phyloP scores from a whole-genome alignment of 2,797 vertebrate species.

The Phataginus tricuspis region DNA sequence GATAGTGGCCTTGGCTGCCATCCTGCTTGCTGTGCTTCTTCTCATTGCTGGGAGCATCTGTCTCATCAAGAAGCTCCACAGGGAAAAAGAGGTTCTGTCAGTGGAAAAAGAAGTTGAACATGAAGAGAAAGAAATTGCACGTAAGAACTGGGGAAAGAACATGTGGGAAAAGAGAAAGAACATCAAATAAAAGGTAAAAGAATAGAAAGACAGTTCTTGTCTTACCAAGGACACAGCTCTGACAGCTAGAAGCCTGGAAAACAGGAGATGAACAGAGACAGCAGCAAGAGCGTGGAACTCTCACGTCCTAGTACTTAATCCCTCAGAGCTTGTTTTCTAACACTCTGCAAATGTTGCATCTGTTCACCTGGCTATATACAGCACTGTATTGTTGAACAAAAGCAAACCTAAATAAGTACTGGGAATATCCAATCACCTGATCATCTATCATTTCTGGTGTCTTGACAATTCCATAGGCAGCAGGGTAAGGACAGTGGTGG shows the following conservation, averaged over 20 bases:
- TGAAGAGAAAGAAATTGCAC: constrained; percentile 37
- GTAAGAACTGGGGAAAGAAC: constrained; percentile 27
- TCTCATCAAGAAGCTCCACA: constrained; percentile 41
- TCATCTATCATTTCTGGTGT: neutral
- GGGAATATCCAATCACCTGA: neutral
- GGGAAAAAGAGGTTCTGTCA: constrained; percentile 1
- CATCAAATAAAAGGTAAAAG: neutral
- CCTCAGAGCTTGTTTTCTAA: neutral
- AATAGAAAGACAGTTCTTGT: neutral
- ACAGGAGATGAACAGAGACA: neutral
- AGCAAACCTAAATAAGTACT: neutral
- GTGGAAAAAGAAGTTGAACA: neutral
- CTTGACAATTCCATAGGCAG: neutral
- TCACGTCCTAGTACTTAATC: accelerated
- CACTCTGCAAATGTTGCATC: neutral
- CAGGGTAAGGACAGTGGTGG: accelerated
- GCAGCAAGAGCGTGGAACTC: neutral
- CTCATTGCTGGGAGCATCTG: neutral
- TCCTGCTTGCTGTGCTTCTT: neutral
- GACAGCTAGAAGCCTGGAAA: neutral
- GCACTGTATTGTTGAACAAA: neutral
- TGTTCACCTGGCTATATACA: neutral
- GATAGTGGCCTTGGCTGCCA: neutral
- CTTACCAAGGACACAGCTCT: neutral
- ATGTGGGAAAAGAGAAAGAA: neutral